Conservation (phyloP, 2,113 vertebrate species). For the Neotragus moschatus region DNA sequence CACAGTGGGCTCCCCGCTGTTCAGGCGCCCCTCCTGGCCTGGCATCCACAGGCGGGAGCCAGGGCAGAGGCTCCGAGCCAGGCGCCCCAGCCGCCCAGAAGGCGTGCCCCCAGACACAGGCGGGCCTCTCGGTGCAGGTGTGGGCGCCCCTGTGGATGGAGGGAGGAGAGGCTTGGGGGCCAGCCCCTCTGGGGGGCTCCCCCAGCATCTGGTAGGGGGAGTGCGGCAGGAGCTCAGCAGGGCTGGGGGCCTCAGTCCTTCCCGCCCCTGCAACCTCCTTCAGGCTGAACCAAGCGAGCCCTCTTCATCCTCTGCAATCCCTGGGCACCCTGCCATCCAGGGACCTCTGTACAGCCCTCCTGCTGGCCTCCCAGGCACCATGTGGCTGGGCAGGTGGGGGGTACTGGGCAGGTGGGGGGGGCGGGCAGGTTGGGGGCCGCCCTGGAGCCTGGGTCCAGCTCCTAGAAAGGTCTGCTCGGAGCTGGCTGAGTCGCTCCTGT, state of each 20-base stretch:
- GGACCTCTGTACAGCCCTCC: not conserved
- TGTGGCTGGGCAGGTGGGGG: not conserved
- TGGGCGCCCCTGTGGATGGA: not conserved
- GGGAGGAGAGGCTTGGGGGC: not conserved
- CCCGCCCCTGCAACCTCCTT: not conserved
- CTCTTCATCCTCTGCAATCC: too few species aligned
- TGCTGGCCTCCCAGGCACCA: not conserved
- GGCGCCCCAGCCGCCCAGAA: not conserved
- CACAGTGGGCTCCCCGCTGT: not conserved
- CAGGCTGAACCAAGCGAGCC: not conserved
- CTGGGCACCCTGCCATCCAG: not conserved
- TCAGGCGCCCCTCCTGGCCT: not conserved
- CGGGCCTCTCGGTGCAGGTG: accelerated
- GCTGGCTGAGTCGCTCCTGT: conserved; percentile 67
- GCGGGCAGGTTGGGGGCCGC: not conserved
- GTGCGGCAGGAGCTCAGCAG: accelerated
- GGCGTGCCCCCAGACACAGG: not conserved
- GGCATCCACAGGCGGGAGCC: not conserved
- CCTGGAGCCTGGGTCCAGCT: not conserved
- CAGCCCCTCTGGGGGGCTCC: not conserved
- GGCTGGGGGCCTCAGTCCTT: not conserved
- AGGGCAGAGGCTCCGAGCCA: accelerated
- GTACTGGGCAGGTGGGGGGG: too few species aligned
- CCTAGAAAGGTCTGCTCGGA: conserved; percentile 45
- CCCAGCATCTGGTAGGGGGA: not conserved